Base-by-base conservation (phyloP, 1,140 invertebrate species). In the Bombyx mandarina region DNA sequence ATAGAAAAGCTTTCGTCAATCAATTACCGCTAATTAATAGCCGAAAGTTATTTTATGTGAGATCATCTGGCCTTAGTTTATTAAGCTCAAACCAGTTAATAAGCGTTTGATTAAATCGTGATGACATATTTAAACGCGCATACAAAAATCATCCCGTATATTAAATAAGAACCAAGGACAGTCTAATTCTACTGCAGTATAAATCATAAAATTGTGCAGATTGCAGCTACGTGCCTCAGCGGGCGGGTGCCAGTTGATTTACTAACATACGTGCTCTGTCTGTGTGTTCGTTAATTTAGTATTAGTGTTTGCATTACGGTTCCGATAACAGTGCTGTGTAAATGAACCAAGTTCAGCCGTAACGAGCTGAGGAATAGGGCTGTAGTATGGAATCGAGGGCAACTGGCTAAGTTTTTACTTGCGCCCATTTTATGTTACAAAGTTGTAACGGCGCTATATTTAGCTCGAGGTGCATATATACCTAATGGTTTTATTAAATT, bases 141-240 rank as follows among this genome's bases (percentile, higher is more conserved):
- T 35, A 35, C 26, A 35, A 35, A 35, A 35, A 5, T 35, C 26
- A 5, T 35, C 26, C 26, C 26, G 26, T 10, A 51, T 35, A 42
- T 35, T 35, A 51, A 51, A 35, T 51, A 35, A 51, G 42, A 35
- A 51, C 50, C 50, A 45, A 54, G 53, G 44, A 54, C 53, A 54
- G 45, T 54, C 53, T 54, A 54, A 45, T 26, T 54, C 12, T 54
- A 44, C 53, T 22, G 53, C 44, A 54, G 43, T 58, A 67, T 67
- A 54, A 67, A 67, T 67, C 65, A 67, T 58, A 58, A 66, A 61
- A 57, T 46, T 57, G 52, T 61, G 60, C 57, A 65, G 59, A 65
- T 65, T 59, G 62, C 57, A 60, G 10, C 47, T 63, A 68, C 63
- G 63, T 68, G 63, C 48, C 45, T 48, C 26, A 45, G 45, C 35